Conservation (phyloP, 2,888 invertebrate genomes). For the Mesorhabditis belari region DNA sequence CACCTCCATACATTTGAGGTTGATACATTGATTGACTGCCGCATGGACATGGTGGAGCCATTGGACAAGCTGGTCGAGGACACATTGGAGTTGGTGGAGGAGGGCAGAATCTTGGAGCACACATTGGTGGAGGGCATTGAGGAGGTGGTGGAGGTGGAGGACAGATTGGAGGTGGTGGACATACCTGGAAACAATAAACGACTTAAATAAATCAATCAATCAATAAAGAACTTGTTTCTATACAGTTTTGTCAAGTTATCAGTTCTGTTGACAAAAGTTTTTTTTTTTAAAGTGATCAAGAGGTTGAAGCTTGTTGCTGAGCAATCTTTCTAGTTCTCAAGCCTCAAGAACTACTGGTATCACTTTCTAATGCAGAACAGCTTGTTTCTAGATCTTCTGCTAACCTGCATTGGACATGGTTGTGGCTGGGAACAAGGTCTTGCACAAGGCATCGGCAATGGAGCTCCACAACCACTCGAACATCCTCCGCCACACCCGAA, state of each 20-base stretch:
- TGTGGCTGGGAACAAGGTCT: neutral
- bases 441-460: neutral
- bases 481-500: neutral
- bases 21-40: constrained; percentile 1
- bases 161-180: constrained; percentile 15
- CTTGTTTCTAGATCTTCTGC: no score
- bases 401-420: neutral
- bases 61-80: constrained; percentile 20
- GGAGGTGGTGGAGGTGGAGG: constrained; percentile 15
- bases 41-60: constrained; percentile 20
- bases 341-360: no score
- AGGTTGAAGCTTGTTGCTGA: neutral
- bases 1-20: neutral
- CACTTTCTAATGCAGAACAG: no score
- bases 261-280: neutral
- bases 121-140: constrained; percentile 23
- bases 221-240: no score
- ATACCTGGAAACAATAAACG: neutral
- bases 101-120: constrained; percentile 41
- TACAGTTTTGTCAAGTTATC: no score
- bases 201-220: no score
- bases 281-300: no score
- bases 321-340: no score
- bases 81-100: constrained; percentile 31
- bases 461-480: neutral